A percentile compares a stretch with the other conserved stretches of the same genome.
phyloP scores from a whole-genome alignment of 2,113 vertebrate genomes.

The Cottus gobio region DNA sequence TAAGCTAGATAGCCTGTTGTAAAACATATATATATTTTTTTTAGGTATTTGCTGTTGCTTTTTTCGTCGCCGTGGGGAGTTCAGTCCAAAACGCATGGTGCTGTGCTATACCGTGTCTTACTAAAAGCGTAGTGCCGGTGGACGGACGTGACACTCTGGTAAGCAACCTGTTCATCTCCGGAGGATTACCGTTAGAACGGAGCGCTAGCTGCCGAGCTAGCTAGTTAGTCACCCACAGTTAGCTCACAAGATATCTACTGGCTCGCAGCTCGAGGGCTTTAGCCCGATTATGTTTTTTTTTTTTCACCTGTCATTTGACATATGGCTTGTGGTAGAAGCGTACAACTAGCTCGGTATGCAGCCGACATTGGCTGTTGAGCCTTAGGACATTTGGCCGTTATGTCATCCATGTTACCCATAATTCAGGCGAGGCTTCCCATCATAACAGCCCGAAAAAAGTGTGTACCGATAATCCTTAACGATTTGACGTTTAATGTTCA shows the following conservation, averaged over 20 bases:
- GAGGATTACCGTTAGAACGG: conserved; percentile 53
- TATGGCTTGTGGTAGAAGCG: background rate
- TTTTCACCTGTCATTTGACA: conserved; percentile 2
- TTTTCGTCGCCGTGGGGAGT: background rate
- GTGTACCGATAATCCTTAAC: background rate
- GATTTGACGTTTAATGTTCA: background rate
- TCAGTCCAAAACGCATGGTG: conserved; percentile 22
- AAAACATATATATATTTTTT: background rate
- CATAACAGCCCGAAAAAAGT: background rate
- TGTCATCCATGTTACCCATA: background rate
- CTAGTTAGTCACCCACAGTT: background rate
- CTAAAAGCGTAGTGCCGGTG: conserved; percentile 9
- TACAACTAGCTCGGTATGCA: background rate
- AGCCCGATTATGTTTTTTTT: background rate
- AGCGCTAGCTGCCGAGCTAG: conserved; percentile 29
- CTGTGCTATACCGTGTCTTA: conserved; percentile 20
- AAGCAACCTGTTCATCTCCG: conserved; percentile 70
- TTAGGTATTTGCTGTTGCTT: background rate
- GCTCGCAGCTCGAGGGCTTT: background rate
- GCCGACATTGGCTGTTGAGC: background rate
- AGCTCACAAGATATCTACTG: conserved; percentile 3
- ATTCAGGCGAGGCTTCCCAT: background rate
- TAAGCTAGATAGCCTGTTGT: conserved; percentile 16
- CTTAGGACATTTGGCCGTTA: background rate
- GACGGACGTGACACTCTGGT: conserved; percentile 67